Base-by-base conservation (phyloP, 2,888 invertebrate species). In the Drosophila nr. perissopoda region DNA sequence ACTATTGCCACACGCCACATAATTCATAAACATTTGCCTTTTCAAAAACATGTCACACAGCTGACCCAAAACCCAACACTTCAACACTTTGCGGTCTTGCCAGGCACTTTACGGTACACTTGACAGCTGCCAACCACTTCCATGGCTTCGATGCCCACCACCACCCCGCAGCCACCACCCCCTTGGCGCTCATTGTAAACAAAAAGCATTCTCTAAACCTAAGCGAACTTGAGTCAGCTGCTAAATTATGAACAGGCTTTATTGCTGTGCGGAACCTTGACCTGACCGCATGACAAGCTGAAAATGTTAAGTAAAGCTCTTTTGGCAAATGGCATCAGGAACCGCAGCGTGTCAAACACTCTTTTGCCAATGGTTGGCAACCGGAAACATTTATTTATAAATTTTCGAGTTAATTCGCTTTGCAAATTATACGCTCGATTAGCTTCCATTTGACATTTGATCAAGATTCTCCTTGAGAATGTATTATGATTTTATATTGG, bases 221-320 rank as follows among this genome's bases (percentile, higher is more conserved):
- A 52, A 57, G 46, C 60, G 46, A 65, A 58, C 64, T 72, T 60
- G 38, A 61, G 61, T 79, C 48, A 62, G 62, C 56, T 70, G 66
- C 46, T 87, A 75, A 87, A 87, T 83, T 83, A 86, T 83, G 87
- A 78, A 86, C 78, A 70, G 75, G 49, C 83, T 81, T 74, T 81
- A 83, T 86, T 83, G 62, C 75, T 68, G 56, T 56, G 62, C 63
- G 57, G 63, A 75, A 72, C 76, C 81, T 86, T 84, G 84, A 81
- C 85, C 85, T 86, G 84, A 83, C 85, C 89, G 84, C 87, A 83
- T 85, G 79, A 86, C 83, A 81, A 83, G 81, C 87, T 68, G 78
- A 83, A 87, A 85, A 74, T 77, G 70, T 79, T 79, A 68, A 77
- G 82, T 59, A 70, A 70, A 64, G 71, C 65, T 36, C 21, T 25